Evolutionary conservation across 2,113 vertebrate genomes (phyloP).

Genomic region (Addax nasomaculatus): DNA sequence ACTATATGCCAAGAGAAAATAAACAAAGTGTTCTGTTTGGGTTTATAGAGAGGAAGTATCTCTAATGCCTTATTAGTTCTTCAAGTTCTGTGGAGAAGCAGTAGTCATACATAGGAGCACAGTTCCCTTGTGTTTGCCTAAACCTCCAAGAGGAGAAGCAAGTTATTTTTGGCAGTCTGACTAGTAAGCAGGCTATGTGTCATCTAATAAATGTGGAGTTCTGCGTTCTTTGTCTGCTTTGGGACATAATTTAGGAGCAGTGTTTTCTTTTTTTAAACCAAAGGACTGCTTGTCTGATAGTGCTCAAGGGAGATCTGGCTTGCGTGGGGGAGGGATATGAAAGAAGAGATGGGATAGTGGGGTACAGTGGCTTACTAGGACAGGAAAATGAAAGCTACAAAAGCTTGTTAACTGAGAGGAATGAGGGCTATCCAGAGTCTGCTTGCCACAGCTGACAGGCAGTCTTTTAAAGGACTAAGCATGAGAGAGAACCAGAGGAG

Average conservation of each 20-base stretch:
- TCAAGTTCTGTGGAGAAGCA: conserved; percentile 25
- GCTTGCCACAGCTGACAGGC: background rate
- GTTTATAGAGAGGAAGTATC: conserved; percentile 50
- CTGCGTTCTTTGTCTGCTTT: conserved; percentile 55
- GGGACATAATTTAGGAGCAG: conserved; percentile 29
- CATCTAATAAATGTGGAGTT: conserved; percentile 39
- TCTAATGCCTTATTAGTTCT: conserved; percentile 7
- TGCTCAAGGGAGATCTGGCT: conserved; percentile 12
- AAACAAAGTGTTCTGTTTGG: conserved; percentile 29
- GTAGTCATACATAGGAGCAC: background rate
- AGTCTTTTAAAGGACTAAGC: background rate
- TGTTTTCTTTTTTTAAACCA: background rate
- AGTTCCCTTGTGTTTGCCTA: conserved; percentile 42
- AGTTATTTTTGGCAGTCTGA: conserved; percentile 47
- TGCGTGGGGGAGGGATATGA: background rate
- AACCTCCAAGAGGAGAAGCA: conserved; percentile 36
- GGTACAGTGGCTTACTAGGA: background rate
- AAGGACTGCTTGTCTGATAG: conserved; percentile 2
- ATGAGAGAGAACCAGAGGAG: background rate
- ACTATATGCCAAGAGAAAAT: conserved; percentile 44
- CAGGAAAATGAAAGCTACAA: conserved; percentile 20
- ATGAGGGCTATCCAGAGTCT: background rate
- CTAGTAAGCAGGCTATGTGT: conserved; percentile 38
- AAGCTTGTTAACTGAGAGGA: background rate
- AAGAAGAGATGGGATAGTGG: conserved; percentile 6